Conservation (phyloP, 1,140 invertebrate genomes). For the Tribolium castaneum region DNA sequence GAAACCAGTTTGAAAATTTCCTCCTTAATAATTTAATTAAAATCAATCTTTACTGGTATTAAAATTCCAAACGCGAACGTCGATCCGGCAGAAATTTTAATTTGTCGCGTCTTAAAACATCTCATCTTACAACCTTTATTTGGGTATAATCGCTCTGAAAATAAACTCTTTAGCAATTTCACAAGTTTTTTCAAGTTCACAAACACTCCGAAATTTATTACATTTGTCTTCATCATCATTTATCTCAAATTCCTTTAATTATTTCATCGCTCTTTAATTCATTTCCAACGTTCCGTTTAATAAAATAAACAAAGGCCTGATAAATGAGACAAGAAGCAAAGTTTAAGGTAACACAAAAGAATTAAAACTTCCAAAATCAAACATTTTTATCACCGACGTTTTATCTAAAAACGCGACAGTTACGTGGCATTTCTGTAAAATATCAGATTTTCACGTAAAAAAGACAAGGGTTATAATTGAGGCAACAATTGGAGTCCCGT, state of each 20-base stretch:
- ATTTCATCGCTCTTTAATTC: slow-evolving; percentile 4
- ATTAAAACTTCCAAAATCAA: too few species aligned
- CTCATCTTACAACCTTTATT: background rate
- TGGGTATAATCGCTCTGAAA: slow-evolving; percentile 1
- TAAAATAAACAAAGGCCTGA: background rate
- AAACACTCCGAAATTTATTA: slow-evolving; percentile 7
- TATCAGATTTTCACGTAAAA: background rate
- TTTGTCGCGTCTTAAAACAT: background rate
- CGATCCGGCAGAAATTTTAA: background rate
- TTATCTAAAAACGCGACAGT: too few species aligned
- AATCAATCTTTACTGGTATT: background rate
- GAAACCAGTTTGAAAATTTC: background rate
- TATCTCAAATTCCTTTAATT: slow-evolving; percentile 21
- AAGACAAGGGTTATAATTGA: background rate
- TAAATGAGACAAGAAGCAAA: background rate
- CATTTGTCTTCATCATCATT: slow-evolving; percentile 17
- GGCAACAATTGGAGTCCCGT: background rate
- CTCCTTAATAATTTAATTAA: background rate
- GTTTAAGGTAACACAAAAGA: background rate
- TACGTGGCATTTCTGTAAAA: too few species aligned
- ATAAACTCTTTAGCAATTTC: slow-evolving; percentile 1
- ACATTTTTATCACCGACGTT: too few species aligned
- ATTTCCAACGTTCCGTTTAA: background rate
- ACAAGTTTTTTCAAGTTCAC: slow-evolving; percentile 1
- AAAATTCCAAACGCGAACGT: background rate